Evolutionary conservation across 2,888 invertebrate species (phyloP).

Genomic region (Cephonodes hylas): DNA sequence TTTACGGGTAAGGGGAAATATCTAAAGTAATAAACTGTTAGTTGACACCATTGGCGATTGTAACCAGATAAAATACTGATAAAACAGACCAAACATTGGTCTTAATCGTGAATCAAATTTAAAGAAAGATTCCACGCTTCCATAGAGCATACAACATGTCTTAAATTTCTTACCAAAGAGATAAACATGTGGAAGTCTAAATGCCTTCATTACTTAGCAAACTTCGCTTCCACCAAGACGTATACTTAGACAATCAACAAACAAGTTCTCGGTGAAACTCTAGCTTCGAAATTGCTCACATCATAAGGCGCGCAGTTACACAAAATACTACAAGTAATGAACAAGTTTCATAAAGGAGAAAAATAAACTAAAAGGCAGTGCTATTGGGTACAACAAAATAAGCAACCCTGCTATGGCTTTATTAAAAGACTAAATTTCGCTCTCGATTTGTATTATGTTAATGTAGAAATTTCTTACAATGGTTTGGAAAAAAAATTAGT

Average conservation of each 20-base stretch:
- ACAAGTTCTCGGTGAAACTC: background rate
- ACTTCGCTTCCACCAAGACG: background rate
- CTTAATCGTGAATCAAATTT: too few species aligned
- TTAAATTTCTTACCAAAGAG: background rate
- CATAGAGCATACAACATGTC: background rate
- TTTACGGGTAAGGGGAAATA: too few species aligned
- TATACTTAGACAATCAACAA: slow-evolving; percentile 1
- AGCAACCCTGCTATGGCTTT: too few species aligned
- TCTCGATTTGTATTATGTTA: too few species aligned
- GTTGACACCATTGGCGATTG: too few species aligned
- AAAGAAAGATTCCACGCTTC: too few species aligned
- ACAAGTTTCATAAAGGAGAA: background rate
- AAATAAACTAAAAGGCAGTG: background rate
- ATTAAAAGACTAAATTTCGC: too few species aligned
- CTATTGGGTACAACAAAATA: background rate
- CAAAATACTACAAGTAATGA: background rate
- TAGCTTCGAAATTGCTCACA: background rate
- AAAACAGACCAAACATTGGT: too few species aligned
- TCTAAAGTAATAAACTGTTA: too few species aligned
- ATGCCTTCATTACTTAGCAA: background rate
- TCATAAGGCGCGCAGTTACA: background rate
- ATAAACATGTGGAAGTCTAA: background rate
- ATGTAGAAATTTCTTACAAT: too few species aligned
- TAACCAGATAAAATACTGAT: too few species aligned
- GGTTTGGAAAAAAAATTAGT: too few species aligned